Base-by-base conservation (phyloP, 2,797 vertebrate species). In the Aulostomus chinensis region DNA sequence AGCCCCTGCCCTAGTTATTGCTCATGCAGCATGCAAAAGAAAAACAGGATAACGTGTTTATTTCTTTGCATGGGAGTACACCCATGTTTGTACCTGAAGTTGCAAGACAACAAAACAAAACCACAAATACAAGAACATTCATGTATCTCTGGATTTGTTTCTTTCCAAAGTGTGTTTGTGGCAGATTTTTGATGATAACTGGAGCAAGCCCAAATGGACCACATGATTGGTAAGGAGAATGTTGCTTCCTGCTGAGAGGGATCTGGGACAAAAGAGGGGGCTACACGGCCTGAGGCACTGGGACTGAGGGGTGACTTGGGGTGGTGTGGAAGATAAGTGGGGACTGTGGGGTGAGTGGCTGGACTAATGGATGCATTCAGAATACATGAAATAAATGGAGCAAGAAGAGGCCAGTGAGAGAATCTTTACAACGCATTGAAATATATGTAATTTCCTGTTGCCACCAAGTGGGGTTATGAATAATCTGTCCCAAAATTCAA, bases 211-310 rank as follows among this genome's bases (percentile, higher is more conserved):
- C 67, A 78, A 86, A 87, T 75, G 61, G 73, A 85, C 73, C 62
- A 48, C 37, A 46, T 70, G 51, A 54, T 73, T 78, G 70, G 86
- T 61, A 66, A 68, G 67, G 65, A 78, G 68, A 78, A 80, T 70
- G 60, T 31, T 65, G 74, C 40, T 22, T 82, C 72, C 80, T 73
- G 68, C 80, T 77, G 78, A 75, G 76, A 73, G 42, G 38, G 80
- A 84, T 86, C 61, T 86, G 64, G 80, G 87, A 87, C 83, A 86
- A 76, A 73, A 69, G 57, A 62, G 74, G 76, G 77, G 69, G 73
- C 35, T 49, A 29, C 24, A 30, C 13, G 47, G 73, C 76, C 58
- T 51, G 4, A 51, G 79, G 75, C 33, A 1, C 13, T 11, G 39
- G 29, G 65, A 60, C 50, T 43, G 12, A 60, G 68, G 74, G 81